Conservation (phyloP, 2,888 invertebrate species). For the Pachymerium ferrugineum region DNA sequence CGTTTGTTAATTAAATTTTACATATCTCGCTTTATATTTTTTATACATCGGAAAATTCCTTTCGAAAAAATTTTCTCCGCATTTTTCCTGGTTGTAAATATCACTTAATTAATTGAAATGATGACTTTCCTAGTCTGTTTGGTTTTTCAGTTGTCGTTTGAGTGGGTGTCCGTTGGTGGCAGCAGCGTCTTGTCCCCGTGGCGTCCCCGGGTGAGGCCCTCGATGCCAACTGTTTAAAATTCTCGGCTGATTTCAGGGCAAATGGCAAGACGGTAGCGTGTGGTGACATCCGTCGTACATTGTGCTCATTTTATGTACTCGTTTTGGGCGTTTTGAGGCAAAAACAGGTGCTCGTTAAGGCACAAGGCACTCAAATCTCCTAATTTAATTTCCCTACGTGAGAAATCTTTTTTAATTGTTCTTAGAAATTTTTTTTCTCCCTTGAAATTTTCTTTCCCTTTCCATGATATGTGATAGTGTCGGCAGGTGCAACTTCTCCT, state of each 20-base stretch:
- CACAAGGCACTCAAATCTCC: neutral
- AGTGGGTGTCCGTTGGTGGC: neutral
- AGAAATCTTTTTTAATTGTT: conserved; percentile 18
- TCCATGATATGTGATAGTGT: neutral
- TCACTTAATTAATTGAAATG: too few relatives aligned
- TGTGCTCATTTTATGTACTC: neutral
- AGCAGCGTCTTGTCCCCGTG: neutral
- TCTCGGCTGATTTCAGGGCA: neutral
- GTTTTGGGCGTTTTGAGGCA: neutral
- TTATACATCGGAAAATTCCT: too few relatives aligned
- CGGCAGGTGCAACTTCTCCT: neutral
- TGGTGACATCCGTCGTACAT: conserved; percentile 18
- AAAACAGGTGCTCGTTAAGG: neutral
- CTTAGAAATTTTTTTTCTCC: neutral
- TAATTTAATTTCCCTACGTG: neutral
- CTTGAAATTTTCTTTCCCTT: neutral
- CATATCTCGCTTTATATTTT: too few relatives aligned
- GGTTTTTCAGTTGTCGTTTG: neutral
- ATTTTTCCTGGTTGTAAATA: too few relatives aligned
- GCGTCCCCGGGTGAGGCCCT: neutral
- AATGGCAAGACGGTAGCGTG: conserved; percentile 18
- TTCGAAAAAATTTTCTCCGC: too few relatives aligned
- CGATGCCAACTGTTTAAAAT: conserved; percentile 10
- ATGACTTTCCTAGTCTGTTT: neutral
- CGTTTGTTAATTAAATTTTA: too few relatives aligned